Evolutionary conservation across 1,140 invertebrate species (phyloP).

Genomic region (Drosophila malerkotliana): DNA sequence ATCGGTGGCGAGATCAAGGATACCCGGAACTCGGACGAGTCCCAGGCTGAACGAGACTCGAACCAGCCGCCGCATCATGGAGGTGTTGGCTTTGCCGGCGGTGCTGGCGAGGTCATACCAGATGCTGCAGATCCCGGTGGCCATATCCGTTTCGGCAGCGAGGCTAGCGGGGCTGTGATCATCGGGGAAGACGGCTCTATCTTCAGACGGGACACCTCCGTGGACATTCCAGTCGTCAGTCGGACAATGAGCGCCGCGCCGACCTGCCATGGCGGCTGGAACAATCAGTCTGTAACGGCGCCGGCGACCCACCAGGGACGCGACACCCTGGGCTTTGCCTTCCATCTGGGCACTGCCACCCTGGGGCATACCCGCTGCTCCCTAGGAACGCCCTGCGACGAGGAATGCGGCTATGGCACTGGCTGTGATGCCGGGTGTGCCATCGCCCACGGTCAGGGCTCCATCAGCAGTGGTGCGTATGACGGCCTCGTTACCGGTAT

Average conservation of each 20-base stretch:
- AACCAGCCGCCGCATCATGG: neutral
- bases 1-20: neutral
- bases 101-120: neutral
- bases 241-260: neutral
- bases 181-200: neutral
- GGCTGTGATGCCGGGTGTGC: constrained; percentile 15
- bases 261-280: neutral
- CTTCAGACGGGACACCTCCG: neutral
- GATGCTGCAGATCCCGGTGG: too few relatives aligned
- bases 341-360: neutral
- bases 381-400: constrained; percentile 10
- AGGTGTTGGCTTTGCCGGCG: neutral
- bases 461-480: neutral
- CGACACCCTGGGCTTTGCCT: neutral
- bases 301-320: neutral
- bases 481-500: neutral
- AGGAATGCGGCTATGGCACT: constrained; percentile 34
- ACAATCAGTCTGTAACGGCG: neutral
- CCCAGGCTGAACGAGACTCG: too few relatives aligned
- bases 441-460: neutral
- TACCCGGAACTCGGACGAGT: neutral
- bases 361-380: neutral
- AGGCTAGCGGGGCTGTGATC: neutral
- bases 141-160: too few relatives aligned
- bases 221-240: neutral